phyloP scores from a whole-genome alignment of 2,888 invertebrate genomes.

The Drosophila stalkeri region DNA sequence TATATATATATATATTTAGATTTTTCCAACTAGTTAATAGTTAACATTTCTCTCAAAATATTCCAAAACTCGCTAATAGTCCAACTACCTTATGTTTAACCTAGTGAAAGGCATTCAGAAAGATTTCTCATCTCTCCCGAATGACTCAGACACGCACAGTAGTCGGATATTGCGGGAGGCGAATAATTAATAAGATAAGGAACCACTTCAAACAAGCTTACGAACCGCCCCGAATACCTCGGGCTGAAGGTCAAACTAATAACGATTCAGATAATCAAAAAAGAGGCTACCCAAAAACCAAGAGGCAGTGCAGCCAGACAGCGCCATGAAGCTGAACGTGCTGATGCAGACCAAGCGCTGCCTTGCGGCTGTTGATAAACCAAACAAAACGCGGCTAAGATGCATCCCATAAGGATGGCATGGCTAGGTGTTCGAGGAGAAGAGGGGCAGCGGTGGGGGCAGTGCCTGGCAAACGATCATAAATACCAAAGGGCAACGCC shows the following conservation, averaged over 20 bases:
- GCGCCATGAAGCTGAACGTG: conserved; percentile 50
- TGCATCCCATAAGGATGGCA: background rate
- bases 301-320: conserved; percentile 17
- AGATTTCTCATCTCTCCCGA: background rate
- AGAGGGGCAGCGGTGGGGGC: background rate
- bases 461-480: conserved; percentile 64
- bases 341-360: conserved; percentile 27
- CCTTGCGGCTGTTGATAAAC: conserved; percentile 64
- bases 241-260: conserved; percentile 82
- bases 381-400: conserved; percentile 57
- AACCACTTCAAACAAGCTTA: conserved; percentile 44
- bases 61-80: background rate
- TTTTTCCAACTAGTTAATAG: no score
- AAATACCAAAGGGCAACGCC: conserved; percentile 78
- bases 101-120: background rate
- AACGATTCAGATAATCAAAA: conserved; percentile 77
- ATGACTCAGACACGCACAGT: conserved; percentile 58
- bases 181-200: conserved; percentile 75
- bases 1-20: no score
- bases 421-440: background rate
- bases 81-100: background rate
- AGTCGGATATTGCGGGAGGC: conserved; percentile 44
- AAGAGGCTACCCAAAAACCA: conserved; percentile 26
- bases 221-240: conserved; percentile 53
- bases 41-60: no score